Evolutionary conservation across 2,113 vertebrate genomes (phyloP), one percentile per base, ranked within the genome.

Genomic region (Gymnorhina tibicen): DNA sequence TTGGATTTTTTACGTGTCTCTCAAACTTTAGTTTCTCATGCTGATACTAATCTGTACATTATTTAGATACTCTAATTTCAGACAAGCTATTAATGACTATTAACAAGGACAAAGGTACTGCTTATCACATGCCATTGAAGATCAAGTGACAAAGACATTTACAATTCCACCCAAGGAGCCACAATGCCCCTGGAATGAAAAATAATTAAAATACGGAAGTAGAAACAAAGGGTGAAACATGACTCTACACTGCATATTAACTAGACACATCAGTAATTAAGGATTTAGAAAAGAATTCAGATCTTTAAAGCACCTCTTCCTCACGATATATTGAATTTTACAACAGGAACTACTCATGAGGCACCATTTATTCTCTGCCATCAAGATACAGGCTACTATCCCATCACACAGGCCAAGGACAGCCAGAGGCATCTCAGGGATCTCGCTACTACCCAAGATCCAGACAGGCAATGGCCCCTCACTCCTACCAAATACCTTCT

Each of bases 321-420:
- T 88, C 44, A 88, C 49, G 76, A 76, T 91, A 87, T 22, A 49
- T 0, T 30, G 23, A 80, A 2, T 50, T 87, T 92, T 76, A 58
- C 23, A 59, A 58, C 13, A 66, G n/a, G 28, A 63, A 72, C 50
- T 60, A 62, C 42, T 62, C 53, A 70, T 0, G 0, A 87, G 21
- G 47, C 24, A 85, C 16, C 17, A 28, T 66, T 85, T 56, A 44
- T 46, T 41, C 32, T 53, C 21, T 30, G 24, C 30, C 23, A 55
- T 16, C n/a, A 41, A 62, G 49, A 37, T 9, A 33, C 26, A 85
- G 30, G 6, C 26, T 47, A 16, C 24, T 35, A 28, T 9, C 5
- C n/a, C 26, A 72, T 33, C 1, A 1, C 23, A 44, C 1, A 8
- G n/a, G 56, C 19, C 4, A 1, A 1, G 53, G 7, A 86, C 2